Conservation (phyloP, 2,888 invertebrate species). For the Hypsopygia costalis region DNA sequence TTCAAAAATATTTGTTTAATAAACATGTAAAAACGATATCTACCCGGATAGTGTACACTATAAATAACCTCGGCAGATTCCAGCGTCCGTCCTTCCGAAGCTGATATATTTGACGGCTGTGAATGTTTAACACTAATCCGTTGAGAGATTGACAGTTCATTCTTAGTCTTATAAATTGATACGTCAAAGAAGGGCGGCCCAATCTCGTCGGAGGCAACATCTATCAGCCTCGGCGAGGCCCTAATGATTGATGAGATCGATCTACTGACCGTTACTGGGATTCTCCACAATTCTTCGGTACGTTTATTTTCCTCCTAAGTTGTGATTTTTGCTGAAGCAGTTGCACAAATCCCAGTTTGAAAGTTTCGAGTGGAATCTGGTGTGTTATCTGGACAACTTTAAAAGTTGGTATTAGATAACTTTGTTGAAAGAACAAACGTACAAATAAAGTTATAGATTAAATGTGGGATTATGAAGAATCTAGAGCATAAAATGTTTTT, state of each 20-base stretch:
- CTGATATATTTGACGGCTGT: conserved; percentile 4
- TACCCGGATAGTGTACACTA: too few relatives aligned
- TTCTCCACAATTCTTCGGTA: conserved; percentile 21
- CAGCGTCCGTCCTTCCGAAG: background rate
- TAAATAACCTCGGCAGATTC: background rate
- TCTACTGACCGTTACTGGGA: conserved; percentile 41
- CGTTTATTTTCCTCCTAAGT: conserved; percentile 27
- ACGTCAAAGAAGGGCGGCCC: conserved; percentile 54
- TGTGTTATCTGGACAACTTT: background rate
- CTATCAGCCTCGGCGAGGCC: conserved; percentile 45
- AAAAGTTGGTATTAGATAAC: background rate
- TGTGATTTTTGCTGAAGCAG: conserved; percentile 20
- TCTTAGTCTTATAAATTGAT: conserved; percentile 77
- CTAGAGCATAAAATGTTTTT: too few relatives aligned
- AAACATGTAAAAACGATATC: too few relatives aligned
- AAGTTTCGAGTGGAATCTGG: conserved; percentile 2
- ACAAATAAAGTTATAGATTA: background rate
- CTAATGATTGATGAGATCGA: conserved; percentile 68
- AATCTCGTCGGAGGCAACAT: conserved; percentile 61
- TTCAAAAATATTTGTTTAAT: too few relatives aligned
- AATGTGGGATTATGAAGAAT: background rate
- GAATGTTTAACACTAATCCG: conserved; percentile 51
- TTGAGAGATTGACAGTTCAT: conserved; percentile 55
- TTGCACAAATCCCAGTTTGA: conserved; percentile 4
- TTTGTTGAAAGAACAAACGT: background rate